Evolutionary conservation across 92 coral and sea anemone species (phyloP), one percentile per base, ranked within the genome.

Genomic region (Porites rus): DNA sequence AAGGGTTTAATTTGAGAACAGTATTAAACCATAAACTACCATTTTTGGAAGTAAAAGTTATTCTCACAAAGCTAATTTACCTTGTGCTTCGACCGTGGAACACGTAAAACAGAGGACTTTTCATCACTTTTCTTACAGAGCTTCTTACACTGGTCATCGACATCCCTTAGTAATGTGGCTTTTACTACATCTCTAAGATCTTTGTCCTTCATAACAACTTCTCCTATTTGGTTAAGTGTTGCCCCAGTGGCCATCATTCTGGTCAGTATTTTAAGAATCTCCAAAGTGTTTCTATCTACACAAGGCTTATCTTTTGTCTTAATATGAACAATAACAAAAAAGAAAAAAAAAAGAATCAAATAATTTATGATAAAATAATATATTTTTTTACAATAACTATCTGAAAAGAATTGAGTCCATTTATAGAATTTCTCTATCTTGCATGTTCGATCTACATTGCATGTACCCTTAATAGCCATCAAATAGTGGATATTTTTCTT

Each of bases 101-200:
- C 82, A 43, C 83, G 71, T 31, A 84, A 52, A 43, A 84, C 82
- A 13, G 88, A 74, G 38, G 88, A 51, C 50, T 58, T n/a, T 53
- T 75, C 70, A 51, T 74, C 58, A 19, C 52, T 51, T 65, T 72
- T 71, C 77, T 21, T 58, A 59, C 88, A 84, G 19, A 84, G 88
- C 71, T 73, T 54, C 69, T 52, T 38, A 51, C 88, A 84, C 83
- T 76, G 83, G 73, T 85, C 84, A 74, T 85, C 70, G 20, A 85
- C 70, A 66, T 74, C 74, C 74, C 38, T 85, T 67, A 85, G 80
- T 61, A 85, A 64, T 71, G 67, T 51, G 25, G 84, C 84, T 79
- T 64, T 79, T 72, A 79, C 84, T 62, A 72, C 72, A 64, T 79
- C 73, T 65, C 74, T 12, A 22, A 79, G 72, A 28, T 79, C 73